These are phyloP conservation scores for Dasysyrphus tricinctus DNA, from an alignment of 2,888 invertebrate genomes.

Conservation along the genomic window DNA sequence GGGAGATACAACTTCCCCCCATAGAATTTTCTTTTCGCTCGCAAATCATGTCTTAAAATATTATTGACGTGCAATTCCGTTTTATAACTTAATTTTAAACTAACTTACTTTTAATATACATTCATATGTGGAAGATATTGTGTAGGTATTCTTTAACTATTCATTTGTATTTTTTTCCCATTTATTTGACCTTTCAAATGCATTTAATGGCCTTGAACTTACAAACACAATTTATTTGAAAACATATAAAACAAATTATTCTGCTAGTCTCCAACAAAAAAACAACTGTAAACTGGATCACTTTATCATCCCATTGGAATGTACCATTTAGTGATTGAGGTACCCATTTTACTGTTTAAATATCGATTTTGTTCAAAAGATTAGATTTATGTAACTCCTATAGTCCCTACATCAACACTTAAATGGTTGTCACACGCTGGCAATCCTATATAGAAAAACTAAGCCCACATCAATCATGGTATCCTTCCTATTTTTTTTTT, in stretches of 20 bases:
- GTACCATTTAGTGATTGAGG: not conserved
- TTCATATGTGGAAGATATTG: too few relatives aligned
- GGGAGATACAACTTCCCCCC: too few relatives aligned
- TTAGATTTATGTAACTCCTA: not conserved
- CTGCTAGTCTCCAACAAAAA: not conserved
- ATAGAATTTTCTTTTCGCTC: too few relatives aligned
- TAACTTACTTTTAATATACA: too few relatives aligned
- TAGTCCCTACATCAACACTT: constrained; percentile 8
- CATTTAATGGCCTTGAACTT: not conserved
- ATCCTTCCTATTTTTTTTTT: not conserved
- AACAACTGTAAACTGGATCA: too few relatives aligned
- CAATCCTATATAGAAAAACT: not conserved
- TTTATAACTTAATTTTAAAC: too few relatives aligned
- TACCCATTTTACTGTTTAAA: not conserved
- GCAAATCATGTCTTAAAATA: too few relatives aligned
- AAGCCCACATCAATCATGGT: not conserved
- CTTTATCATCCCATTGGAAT: not conserved
- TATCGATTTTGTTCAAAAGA: constrained; percentile 5
- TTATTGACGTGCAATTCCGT: too few relatives aligned
- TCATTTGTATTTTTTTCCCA: too few relatives aligned
- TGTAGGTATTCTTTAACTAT: too few relatives aligned
- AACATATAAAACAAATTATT: not conserved
- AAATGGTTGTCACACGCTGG: not conserved
- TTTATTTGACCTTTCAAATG: too few relatives aligned
- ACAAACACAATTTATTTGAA: not conserved